Evolutionary conservation across 2,797 vertebrate species (phyloP).

Genomic region (Enteromius argenteus): DNA sequence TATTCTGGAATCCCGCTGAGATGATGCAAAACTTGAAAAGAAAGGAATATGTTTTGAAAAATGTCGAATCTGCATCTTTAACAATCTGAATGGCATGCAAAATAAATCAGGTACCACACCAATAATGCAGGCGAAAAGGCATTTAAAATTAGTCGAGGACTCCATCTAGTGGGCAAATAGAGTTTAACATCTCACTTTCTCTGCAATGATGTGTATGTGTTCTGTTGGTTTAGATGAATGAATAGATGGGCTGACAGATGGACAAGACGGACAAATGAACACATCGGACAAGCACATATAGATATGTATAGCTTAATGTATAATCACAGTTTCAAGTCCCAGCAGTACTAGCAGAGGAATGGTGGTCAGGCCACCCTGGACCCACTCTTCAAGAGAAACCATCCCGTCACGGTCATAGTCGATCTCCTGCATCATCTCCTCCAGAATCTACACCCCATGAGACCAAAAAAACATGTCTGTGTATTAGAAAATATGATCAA

Average conservation of each 20-base stretch:
- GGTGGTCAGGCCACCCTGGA: conserved; percentile 95
- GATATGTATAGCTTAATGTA: background rate
- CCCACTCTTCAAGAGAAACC: conserved; percentile 93
- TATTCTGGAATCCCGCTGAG: background rate
- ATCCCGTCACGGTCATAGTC: conserved; percentile 94
- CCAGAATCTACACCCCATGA: conserved; percentile 83
- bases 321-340: conserved; percentile 90
- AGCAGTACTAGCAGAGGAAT: conserved; percentile 92
- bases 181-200: background rate
- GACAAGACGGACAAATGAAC: background rate
- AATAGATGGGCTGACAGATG: background rate
- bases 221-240: background rate
- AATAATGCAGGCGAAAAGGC: background rate
- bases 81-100: background rate
- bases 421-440: conserved; percentile 98
- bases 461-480: too few species aligned
- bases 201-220: background rate
- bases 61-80: conserved; percentile 7
- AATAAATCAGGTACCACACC: background rate
- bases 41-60: background rate
- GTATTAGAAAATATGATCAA: background rate
- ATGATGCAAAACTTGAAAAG: background rate
- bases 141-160: background rate
- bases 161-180: conserved; percentile 8
- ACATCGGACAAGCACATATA: background rate